These are phyloP conservation scores for Cephus nigrinus DNA, from an alignment of 2,888 invertebrate species.

Conservation along the genomic window DNA sequence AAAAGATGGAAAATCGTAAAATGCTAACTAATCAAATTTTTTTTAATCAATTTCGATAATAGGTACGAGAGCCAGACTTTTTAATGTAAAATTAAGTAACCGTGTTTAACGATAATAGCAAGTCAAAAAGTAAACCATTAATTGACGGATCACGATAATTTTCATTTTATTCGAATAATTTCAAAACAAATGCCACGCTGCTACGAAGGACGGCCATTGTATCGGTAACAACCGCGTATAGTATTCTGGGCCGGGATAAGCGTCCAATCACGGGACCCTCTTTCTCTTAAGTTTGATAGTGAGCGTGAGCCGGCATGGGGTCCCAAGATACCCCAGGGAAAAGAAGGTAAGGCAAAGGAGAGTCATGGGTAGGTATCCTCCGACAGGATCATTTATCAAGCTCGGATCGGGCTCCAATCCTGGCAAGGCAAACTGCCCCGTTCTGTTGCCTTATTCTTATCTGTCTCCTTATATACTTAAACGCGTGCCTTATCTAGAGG, in stretches of 20 bases:
- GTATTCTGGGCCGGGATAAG: constrained; percentile 6
- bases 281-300: constrained; percentile 2
- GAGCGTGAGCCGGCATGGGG: constrained; percentile 1
- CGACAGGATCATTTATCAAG: constrained; percentile 46
- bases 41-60: neutral
- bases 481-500: constrained; percentile 41
- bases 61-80: neutral
- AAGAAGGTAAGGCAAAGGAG: constrained; percentile 21
- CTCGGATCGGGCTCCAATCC: constrained; percentile 37
- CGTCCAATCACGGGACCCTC: constrained; percentile 16
- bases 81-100: neutral
- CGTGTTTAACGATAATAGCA: neutral
- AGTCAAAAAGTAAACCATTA: neutral
- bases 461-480: constrained; percentile 34
- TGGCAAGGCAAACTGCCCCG: constrained; percentile 29
- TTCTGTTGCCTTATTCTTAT: constrained; percentile 33
- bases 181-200: neutral
- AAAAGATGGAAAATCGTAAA: neutral
- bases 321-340: constrained; percentile 13
- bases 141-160: neutral
- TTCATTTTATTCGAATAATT: neutral
- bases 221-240: constrained; percentile 11
- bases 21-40: neutral
- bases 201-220: constrained; percentile 13
- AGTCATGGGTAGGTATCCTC: constrained; percentile 19